Base-by-base conservation (phyloP, 92 coral and sea anemone species). In the Bergia puertoricense region DNA sequence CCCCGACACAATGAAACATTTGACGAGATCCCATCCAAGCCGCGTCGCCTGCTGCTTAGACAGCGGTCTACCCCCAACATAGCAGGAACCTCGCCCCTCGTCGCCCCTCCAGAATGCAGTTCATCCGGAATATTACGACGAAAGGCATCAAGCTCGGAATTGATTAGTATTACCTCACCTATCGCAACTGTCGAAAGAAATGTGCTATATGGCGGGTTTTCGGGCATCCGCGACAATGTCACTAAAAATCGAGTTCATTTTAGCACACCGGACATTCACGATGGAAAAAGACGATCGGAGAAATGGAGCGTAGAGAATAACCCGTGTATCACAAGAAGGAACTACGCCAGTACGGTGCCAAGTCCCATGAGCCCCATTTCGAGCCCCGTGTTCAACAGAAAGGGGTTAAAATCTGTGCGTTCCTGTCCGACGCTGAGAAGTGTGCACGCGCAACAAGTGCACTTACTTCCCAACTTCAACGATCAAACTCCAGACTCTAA, bases 231-330 rank as follows among this genome's bases (percentile, higher is more conserved):
- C 10, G 54, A 75, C 36, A 75, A 11, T 15, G 11, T 75, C 22
- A 48, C 66, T 46, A 45, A 4, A 48, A 79, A 79, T 51, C 82
- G 82, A n/a, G 82, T 79, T 79, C 82, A 79, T 13, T 79, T 79
- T 50, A 79, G 59, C 66, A 79, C 82, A 48, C 62, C 82, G 0
- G 82, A 79, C 43, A 79, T 48, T 16, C 82, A 7, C 46, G 51
- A 42, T 8, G 39, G 59, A 48, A 79, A 23, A 46, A 7, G 42
- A 38, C 39, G 67, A 8, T 75, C 82, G 20, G 66, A n/a, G 22
- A 45, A 13, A n/a, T 45, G 82, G 67, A 79, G 20, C 59, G 39
- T 48, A 1, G 40, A 79, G 41, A 45, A 18, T 4, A 79, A 8
- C 82, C 65, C 57, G 14, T 30, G 81, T 43, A n/a, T 46, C 54